Evolutionary conservation across 2,888 invertebrate genomes (phyloP).

Genomic region (Epinotia nisella): DNA sequence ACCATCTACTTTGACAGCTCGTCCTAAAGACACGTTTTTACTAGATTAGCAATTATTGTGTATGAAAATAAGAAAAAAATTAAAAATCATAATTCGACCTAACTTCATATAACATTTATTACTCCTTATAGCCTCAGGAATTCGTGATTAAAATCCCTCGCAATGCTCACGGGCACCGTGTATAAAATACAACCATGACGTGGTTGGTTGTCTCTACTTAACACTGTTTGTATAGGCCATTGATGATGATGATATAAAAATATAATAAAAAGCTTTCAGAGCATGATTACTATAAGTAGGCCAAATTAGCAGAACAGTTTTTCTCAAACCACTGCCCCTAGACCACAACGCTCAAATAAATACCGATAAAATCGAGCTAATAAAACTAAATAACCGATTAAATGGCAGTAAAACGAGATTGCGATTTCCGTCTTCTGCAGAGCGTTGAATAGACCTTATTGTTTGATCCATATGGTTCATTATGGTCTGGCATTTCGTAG

Average conservation of each 20-base stretch:
- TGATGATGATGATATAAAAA: not conserved
- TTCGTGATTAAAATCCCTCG: too few species aligned
- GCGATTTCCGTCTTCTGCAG: not conserved
- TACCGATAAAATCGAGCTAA: slow-evolving; percentile 28
- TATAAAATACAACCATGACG: too few species aligned
- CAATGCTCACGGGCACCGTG: too few species aligned
- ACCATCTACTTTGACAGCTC: too few species aligned
- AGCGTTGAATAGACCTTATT: not conserved
- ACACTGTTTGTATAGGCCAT: too few species aligned
- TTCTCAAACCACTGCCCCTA: slow-evolving; percentile 4
- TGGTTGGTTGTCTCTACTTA: too few species aligned
- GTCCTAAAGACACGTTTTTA: too few species aligned
- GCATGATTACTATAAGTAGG: not conserved
- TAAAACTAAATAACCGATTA: slow-evolving; percentile 40
- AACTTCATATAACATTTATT: too few species aligned
- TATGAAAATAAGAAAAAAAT: too few species aligned
- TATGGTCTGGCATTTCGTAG: not conserved
- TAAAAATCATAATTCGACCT: too few species aligned
- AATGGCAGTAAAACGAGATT: slow-evolving; percentile 36
- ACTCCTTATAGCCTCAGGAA: too few species aligned
- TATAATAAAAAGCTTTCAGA: not conserved
- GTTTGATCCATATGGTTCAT: not conserved
- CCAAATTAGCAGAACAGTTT: not conserved
- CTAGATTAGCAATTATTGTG: too few species aligned
- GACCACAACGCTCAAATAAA: slow-evolving; percentile 19